Base-by-base conservation (phyloP, 2,113 vertebrate species). In the Hippocampus guttulatus region DNA sequence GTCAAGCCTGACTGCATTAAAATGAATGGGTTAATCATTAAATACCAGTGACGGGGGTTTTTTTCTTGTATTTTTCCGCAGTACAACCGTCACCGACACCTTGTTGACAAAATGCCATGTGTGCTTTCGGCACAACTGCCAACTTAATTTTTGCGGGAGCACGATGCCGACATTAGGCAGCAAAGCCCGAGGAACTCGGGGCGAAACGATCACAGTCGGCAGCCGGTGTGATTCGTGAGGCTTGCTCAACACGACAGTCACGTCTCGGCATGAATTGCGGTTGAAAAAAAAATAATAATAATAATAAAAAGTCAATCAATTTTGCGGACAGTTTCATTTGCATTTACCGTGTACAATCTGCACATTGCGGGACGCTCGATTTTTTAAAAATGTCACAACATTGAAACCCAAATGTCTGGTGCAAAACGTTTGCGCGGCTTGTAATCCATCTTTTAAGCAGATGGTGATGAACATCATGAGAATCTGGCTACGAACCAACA, bases 351-450 rank as follows among this genome's bases (percentile, higher is more conserved):
- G 8, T 43, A 43, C 41, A 14, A 61, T 57, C 51, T 72, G 58
- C 65, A 68, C 70, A 64, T 64, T 70, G 68, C 75, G 77, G 70
- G 68, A 77, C 45, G 67, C 7, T 10, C 58, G 27, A n/a, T 69
- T 21, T 51, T 43, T 49, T 74, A 81, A 84, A 70, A 38, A 38
- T 7, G 73, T 85, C 76, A 77, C 21, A 76, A 30, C 43, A 69
- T 25, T 68, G 49, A 71, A 82, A 84, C 76, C 54, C 74, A 79
- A 79, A 85, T 84, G 77, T 77, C 21, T 61, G 70, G 60, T 66
- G 43, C 58, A 71, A 33, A 71, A 62, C 68, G 38, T 30, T 70
- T 38, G 45, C 20, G 20, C 70, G 69, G 45, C 67, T 78, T 38
- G 49, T 33, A 51, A 45, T 52, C 67, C 71, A 70, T 45, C 47